Evolutionary conservation across 1,140 invertebrate genomes (phyloP), one percentile per base, ranked within the genome.

Genomic region (Zelostemma sp.): DNA sequence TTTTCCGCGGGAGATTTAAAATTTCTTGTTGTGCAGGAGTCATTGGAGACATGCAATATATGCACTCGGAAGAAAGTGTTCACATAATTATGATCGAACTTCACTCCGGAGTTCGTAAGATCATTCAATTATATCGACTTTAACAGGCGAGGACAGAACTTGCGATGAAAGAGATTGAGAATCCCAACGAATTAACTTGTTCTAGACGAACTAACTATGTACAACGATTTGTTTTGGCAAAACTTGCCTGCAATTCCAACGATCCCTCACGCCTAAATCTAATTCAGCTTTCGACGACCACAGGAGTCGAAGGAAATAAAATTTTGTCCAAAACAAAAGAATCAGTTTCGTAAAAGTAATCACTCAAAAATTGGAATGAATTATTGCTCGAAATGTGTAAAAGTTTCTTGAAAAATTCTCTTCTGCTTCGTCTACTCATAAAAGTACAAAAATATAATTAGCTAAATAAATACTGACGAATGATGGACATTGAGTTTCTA

Each of bases 391-490:
- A 64, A 46, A 56, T 55, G 18, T 55, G 47, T 16, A 40, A 62
- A 31, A 11, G 15, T 35, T 28, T 50, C 9, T 48, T 9, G 53
- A 55, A 21, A 18, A 67, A 60, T 61, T 33, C 48, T 43, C 51
- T 0, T 55, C 35, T 49, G 17, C 43, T 49, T 53, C 21, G 21
- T 51, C 50, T 66, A 64, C 54, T 14, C 68, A 71, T 71, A 66
- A 71, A 71, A 71, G 68, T 71, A 71, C 65, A 71, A 71, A 71
- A 71, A 70, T 71, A 71, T 45, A 50, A 62, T 71, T 43, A 58
- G 35, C 58, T 71, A 71, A 71, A 71, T 56, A 66, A 71, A 71
- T 35, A 35, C 33, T 19, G 53, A 50, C 41, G 25, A 69, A 60
- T 57, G 16, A 35, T 2, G 33, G 5, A 35, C 33, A n/a, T n/a